Evolutionary conservation across 2,797 vertebrate genomes (phyloP), one percentile per base, ranked within the genome.

Genomic region (Coluber constrictor): DNA sequence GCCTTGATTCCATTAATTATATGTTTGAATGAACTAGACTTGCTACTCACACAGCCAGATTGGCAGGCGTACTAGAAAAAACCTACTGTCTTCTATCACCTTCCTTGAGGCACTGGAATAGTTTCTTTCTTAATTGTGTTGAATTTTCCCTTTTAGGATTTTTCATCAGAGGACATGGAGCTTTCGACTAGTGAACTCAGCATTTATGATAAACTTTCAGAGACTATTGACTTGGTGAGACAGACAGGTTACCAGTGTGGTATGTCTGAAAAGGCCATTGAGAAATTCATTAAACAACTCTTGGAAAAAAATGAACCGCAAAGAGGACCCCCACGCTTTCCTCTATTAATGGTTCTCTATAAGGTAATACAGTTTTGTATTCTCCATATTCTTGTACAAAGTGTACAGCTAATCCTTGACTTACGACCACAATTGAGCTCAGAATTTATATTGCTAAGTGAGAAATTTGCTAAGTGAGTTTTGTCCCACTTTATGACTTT

Each of bases 181-280:
- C 98, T 98, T 10, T 98, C 98, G 0, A 97, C 98, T 95, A 99
- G 98, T 1, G 99, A 99, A 95, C 98, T 99, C 90, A 99, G 99
- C 93, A 99, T 99, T 97, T 99, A 99, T 89, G 98, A 99, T 97
- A 99, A 99, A 94, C 98, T 99, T 56, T 98, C 99, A 0, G 99
- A 99, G 96, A 99, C 98, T 13, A 99, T 99, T 88, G 98, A 99
- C 94, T 98, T 99, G 94, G 98, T 99, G 94, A 98, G 99, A 13
- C 98, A 99, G 97, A 99, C 99, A 0, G 99, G 99, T 51, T 98
- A 99, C 95, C 98, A 99, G 15, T 99, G 99, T 88, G 99, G 99
- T 89, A 99, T 99, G 99, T 98, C 98, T 0, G 99, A 99, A 97
- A 97, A 98, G 93, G 98, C 99, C 96, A 99, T 99, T 1, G 99